Percentiles rank a stretch among this genome's conserved stretches.
Evolutionary conservation across 2,888 invertebrate species (phyloP).

Genomic region (Coenonympha glycerion): DNA sequence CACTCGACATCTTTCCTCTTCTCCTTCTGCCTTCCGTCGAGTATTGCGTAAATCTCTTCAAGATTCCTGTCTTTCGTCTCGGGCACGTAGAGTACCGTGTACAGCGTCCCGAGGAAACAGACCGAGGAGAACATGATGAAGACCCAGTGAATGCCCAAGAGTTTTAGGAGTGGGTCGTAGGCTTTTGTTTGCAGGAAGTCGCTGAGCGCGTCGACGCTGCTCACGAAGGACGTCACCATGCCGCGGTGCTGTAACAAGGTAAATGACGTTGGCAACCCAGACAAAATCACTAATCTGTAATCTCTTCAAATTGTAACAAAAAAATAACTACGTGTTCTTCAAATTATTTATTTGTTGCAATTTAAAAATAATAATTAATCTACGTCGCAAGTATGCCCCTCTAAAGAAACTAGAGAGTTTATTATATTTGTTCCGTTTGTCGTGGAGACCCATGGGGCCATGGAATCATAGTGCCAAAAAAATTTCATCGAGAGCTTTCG

Average conservation of each 20-base stretch:
- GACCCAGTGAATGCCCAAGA: conserved; percentile 69
- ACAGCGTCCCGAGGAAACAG: conserved; percentile 62
- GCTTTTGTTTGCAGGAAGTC: conserved; percentile 69
- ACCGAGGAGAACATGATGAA: conserved; percentile 65
- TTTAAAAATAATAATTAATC: too few relatives aligned
- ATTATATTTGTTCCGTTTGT: too few relatives aligned
- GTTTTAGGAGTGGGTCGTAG: conserved; percentile 62
- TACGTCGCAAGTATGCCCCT: too few relatives aligned
- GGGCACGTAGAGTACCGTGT: conserved; percentile 65
- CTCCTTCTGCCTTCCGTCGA: conserved; percentile 56
- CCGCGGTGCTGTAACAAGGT: conserved; percentile 61
- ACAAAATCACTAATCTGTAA: too few relatives aligned
- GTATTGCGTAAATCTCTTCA: conserved; percentile 60
- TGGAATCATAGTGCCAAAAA: too few relatives aligned
- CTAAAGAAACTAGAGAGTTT: too few relatives aligned
- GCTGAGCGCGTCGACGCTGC: conserved; percentile 60
- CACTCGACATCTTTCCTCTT: conserved; percentile 56
- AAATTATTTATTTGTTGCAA: too few relatives aligned
- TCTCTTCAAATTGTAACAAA: too few relatives aligned
- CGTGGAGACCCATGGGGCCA: too few relatives aligned
- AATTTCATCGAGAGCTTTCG: too few relatives aligned
- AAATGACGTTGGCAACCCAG: too few relatives aligned
- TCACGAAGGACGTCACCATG: conserved; percentile 65
- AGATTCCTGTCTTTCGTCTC: conserved; percentile 64
- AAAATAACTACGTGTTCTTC: too few relatives aligned